phyloP scores from a whole-genome alignment of 2,888 invertebrate species.

The Alsophila aescularia region DNA sequence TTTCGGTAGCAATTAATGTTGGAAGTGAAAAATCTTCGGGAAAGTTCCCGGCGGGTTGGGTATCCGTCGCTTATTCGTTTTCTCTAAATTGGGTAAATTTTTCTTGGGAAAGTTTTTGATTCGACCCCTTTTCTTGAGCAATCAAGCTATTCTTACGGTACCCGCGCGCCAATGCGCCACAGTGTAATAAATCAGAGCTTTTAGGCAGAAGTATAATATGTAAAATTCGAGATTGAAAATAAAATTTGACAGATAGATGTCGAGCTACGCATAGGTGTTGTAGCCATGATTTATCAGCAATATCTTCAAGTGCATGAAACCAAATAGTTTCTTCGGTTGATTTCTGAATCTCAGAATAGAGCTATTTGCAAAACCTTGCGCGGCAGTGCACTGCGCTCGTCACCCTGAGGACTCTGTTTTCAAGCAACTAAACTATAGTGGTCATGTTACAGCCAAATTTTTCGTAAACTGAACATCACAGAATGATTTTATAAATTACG shows the following conservation, averaged over 20 bases:
- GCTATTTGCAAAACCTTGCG: too few species aligned
- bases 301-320: too few species aligned
- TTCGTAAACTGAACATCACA: too few species aligned
- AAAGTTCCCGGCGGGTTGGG: slow-evolving; percentile 64
- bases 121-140: slow-evolving; percentile 77
- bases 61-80: slow-evolving; percentile 69
- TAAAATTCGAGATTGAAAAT: background rate
- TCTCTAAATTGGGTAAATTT: slow-evolving; percentile 78
- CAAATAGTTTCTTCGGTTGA: background rate
- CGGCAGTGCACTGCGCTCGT: too few species aligned
- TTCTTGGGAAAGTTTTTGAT: slow-evolving; percentile 79
- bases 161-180: slow-evolving; percentile 52
- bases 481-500: too few species aligned
- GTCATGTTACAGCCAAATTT: too few species aligned
- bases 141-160: slow-evolving; percentile 70
- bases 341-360: too few species aligned
- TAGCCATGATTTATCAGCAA: too few species aligned
- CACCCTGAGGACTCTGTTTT: too few species aligned
- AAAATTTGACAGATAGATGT: background rate
- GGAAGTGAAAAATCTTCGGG: slow-evolving; percentile 81
- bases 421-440: too few species aligned
- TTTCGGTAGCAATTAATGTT: slow-evolving; percentile 79
- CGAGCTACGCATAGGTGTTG: background rate
- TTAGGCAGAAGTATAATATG: slow-evolving; percentile 23
- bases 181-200: slow-evolving; percentile 30